Evolutionary conservation across 2,113 vertebrate species (phyloP), one percentile per base, ranked within the genome.

Genomic region (Dolichallabes microphthalmus): DNA sequence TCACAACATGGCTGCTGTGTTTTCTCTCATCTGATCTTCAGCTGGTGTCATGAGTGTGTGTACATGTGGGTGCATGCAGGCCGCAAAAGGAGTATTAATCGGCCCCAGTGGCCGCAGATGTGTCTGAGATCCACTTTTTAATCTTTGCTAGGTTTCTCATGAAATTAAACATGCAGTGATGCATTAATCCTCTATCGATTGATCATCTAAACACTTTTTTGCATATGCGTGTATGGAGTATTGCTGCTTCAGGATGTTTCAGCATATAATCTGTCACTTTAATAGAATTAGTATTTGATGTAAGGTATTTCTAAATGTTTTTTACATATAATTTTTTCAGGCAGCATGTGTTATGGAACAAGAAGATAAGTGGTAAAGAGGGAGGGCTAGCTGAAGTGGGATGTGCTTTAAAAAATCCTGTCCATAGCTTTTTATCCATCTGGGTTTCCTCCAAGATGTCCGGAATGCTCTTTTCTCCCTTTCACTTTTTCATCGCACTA

Each of bases 361-460:
- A 39, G 73, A 55, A 35, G 25, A 68, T 35, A 52, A 84, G 32
- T 39, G 64, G 39, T 9, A 30, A 50, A 61, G 39, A 55, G 39
- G 64, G 13, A 82, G 58, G 74, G 25, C 1, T 19, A 22, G 13
- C 53, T 61, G 27, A 19, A 50, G 57, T 87, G 74, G 86, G 87
- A 71, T 82, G 87, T 86, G 71, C 64, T 90, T 80, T 84, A 73
- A 90, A 86, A 63, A 81, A 64, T 81, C 79, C 60, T 64, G 39
- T 71, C 75, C 85, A 80, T 32, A 63, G 83, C 85, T 85, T 82
- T 68, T 90, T 19, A 81, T 71, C 81, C 86, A 83, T 85, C 89
- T 91, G 90, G 83, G 86, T 61, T 86, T 91, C 80, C 35, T 92
- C 89, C 91, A 93, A 78, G 89, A 86, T 75, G 88, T 91, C 91